Evolutionary conservation across 2,113 vertebrate species (phyloP).

Genomic region (Bubalus kerabau): DNA sequence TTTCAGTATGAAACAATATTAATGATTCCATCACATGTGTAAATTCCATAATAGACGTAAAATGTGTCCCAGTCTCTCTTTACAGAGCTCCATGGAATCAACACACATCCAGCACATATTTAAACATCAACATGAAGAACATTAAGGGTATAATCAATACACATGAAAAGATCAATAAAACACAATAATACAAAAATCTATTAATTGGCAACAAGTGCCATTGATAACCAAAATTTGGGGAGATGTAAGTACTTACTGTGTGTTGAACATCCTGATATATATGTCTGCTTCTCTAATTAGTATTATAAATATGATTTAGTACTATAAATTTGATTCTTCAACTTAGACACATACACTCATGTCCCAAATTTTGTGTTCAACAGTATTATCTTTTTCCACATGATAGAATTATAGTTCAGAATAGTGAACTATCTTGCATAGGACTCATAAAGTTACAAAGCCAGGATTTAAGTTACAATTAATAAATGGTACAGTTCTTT

Average conservation of each 20-base stretch:
- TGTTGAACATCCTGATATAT: neutral
- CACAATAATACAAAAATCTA: neutral
- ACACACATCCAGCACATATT: neutral
- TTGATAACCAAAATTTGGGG: neutral
- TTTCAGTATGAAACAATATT: neutral
- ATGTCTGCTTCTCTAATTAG: neutral
- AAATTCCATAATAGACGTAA: neutral
- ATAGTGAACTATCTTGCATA: neutral
- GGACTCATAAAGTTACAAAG: neutral
- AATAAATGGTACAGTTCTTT: neutral
- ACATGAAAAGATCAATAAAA: neutral
- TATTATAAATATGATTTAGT: neutral
- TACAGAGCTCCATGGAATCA: neutral
- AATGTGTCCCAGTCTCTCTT: neutral
- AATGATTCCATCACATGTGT: neutral
- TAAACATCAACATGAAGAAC: neutral
- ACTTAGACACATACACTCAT: neutral
- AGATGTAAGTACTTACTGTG: neutral
- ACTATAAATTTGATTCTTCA: neutral
- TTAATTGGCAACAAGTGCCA: neutral
- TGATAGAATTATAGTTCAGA: neutral
- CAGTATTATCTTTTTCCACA: neutral
- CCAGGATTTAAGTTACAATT: neutral
- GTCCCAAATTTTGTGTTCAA: neutral
- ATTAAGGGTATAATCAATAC: neutral